Base-by-base conservation (phyloP, 2,888 invertebrate species). In the Lithodes maja region DNA sequence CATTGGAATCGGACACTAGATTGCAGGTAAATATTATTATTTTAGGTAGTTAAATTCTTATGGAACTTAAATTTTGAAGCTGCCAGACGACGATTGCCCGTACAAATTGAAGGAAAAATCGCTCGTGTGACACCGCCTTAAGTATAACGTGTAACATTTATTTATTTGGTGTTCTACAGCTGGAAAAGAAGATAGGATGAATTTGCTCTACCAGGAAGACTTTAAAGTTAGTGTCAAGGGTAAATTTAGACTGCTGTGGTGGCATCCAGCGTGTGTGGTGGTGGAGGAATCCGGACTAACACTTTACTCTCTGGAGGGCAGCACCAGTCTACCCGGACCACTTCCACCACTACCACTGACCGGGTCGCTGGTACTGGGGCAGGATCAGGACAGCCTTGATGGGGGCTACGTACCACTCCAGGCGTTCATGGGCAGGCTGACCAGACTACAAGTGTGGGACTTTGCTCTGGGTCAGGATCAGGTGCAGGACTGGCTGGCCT, bases 281-380 rank as follows among this genome's bases (percentile, higher is more conserved):
- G 68, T 82, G 61, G n/a, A 68, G 33, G 53, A n/a, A 17, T n/a
- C 50, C 2, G 54, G 80, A 15, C 7, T 82, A 7, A 68, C 3
- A 0, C 7, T 68, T 2, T 49, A 68, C 50, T 5, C 61, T 49
- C 3, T 54, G 49, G 33, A 33, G 54, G 68, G 54, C 9, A 55
- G n/a, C 5, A 68, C 12, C 33, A 33, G 3, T 61, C 9, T n/a
- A 68, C 12, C 12, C 17, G 33, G 2, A 2, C 17, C 55, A 12
- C 7, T 15, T 5, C 33, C 17, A 50, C 82, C 83, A n/a, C 17
- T 83, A 12, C 69, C n/a, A 1, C 69, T 83, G 33, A 50, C 33
- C 12, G 83, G 83, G 5, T 83, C 71, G n/a, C 71, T 83, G 2
- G 83, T 83, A 12, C 49, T 83, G 33, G 83, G 83, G 15, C 83